Conservation (phyloP, 2,797 vertebrate species). For the Sebastes vulpes region DNA sequence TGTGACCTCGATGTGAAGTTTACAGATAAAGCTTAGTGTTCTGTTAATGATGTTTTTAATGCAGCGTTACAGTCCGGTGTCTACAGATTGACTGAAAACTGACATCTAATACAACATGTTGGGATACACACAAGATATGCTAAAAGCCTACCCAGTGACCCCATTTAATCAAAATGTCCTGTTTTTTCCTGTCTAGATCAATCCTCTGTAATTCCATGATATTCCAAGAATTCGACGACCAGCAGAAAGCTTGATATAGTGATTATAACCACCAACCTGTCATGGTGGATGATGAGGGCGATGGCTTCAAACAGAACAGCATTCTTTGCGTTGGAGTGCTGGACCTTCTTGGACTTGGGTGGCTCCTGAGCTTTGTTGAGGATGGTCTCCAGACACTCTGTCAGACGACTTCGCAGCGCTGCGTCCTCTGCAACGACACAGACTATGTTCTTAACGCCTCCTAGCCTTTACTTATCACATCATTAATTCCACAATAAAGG, state of each 20-base stretch:
- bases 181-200: no score
- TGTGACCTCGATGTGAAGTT: neutral
- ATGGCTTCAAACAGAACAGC: slow-evolving; percentile 97
- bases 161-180: neutral
- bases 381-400: slow-evolving; percentile 96
- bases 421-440: slow-evolving; percentile 87
- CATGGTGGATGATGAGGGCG: slow-evolving; percentile 96
- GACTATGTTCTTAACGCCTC: neutral
- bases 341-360: slow-evolving; percentile 97
- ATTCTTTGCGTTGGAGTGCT: slow-evolving; percentile 97
- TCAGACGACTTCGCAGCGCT: slow-evolving; percentile 92
- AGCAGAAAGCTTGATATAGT: neutral
- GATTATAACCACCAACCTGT: slow-evolving; percentile 86
- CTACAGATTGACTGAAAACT: neutral
- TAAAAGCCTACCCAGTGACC: neutral
- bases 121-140: neutral
- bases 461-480: neutral
- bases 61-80: neutral
- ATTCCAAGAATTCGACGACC: neutral
- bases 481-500: neutral
- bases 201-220: neutral
- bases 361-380: slow-evolving; percentile 98
- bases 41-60: neutral
- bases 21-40: neutral
- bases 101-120: neutral